Conservation (phyloP, 2,113 vertebrate genomes). For the Xenus cinereus region DNA sequence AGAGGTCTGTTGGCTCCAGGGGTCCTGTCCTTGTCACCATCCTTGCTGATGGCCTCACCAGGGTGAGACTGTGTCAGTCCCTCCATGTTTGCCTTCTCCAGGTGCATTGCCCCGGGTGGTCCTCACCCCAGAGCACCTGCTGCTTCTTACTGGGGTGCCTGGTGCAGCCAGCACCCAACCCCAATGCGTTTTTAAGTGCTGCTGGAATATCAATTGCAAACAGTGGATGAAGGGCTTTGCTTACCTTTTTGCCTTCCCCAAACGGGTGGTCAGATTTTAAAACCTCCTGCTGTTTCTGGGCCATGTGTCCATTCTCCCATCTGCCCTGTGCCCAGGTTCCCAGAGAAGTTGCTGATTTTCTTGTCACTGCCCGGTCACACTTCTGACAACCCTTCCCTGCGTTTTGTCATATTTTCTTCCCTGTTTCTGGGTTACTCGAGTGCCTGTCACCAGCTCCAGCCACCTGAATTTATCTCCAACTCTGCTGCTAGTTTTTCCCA, state of each 20-base stretch:
- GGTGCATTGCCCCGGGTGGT: background rate
- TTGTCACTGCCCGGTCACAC: fast-evolving
- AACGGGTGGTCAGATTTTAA: background rate
- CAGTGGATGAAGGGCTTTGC: background rate
- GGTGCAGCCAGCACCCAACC: background rate
- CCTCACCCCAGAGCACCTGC: background rate
- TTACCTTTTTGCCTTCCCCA: background rate
- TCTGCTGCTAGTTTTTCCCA: background rate
- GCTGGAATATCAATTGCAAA: background rate
- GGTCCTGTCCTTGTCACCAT: background rate
- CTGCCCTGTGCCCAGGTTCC: background rate
- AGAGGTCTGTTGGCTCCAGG: background rate
- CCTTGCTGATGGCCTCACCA: background rate
- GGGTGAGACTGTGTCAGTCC: background rate
- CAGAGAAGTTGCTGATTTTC: background rate
- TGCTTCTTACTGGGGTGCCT: background rate
- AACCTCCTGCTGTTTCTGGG: background rate
- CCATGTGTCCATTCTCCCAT: background rate
- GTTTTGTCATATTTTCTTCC: background rate
- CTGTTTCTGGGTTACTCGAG: background rate
- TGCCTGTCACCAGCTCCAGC: background rate
- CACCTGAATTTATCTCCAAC: background rate
- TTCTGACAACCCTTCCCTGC: background rate
- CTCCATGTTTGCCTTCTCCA: background rate
- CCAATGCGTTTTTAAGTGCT: background rate